Conservation (phyloP, 2,888 invertebrate genomes). For the Sesia apiformis region DNA sequence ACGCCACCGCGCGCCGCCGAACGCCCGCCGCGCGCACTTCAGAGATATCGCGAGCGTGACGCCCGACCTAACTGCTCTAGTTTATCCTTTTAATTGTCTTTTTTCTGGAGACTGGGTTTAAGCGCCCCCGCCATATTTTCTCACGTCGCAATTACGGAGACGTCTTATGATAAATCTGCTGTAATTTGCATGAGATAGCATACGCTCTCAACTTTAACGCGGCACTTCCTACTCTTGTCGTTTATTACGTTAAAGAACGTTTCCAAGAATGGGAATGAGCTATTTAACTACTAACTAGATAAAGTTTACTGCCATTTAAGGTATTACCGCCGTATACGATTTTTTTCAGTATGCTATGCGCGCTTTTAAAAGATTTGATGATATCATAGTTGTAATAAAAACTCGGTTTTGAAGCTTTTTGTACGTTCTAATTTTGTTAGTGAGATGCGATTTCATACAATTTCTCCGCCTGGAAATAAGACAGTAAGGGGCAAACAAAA, state of each 20-base stretch:
- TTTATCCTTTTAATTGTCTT: slow-evolving; percentile 73
- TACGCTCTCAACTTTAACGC: slow-evolving; percentile 73
- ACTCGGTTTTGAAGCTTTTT: slow-evolving; percentile 20
- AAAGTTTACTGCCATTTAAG: slow-evolving; percentile 43
- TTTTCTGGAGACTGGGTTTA: slow-evolving; percentile 67
- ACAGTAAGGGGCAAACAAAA: slow-evolving; percentile 66
- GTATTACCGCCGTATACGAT: slow-evolving; percentile 24
- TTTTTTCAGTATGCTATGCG: slow-evolving; percentile 17
- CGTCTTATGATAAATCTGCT: slow-evolving; percentile 74
- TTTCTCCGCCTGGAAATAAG: slow-evolving; percentile 61
- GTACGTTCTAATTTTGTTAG: slow-evolving; percentile 45
- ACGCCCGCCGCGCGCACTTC: slow-evolving; percentile 24
- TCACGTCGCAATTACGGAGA: slow-evolving; percentile 74
- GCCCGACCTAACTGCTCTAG: slow-evolving; percentile 64
- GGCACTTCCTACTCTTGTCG: slow-evolving; percentile 68
- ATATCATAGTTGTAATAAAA: neutral
- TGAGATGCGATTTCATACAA: slow-evolving; percentile 50
- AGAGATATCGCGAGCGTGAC: slow-evolving; percentile 59
- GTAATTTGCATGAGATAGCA: slow-evolving; percentile 75
- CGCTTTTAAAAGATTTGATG: neutral
- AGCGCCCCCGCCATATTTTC: slow-evolving; percentile 68
- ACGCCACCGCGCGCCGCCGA: slow-evolving; percentile 9
- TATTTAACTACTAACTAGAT: slow-evolving; percentile 67
- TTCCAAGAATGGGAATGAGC: slow-evolving; percentile 70
- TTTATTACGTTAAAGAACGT: slow-evolving; percentile 71